Evolutionary conservation across 2,113 vertebrate genomes (phyloP).

Genomic region (Nanger granti): DNA sequence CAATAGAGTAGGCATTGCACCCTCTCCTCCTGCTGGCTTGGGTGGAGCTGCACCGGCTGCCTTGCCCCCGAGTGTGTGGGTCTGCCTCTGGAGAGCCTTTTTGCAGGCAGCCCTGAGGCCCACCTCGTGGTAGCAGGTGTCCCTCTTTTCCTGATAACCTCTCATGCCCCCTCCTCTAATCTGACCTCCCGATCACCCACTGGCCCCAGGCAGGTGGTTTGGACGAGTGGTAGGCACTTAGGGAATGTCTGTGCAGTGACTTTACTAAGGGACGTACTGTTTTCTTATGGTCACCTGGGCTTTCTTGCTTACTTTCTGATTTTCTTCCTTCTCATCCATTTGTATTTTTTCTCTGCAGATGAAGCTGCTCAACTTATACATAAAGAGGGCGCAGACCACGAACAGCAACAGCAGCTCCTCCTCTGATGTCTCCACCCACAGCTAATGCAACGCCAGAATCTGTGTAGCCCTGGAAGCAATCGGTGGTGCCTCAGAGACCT

Average conservation of each 20-base stretch:
- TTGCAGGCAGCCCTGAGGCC: not conserved
- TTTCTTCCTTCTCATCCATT: not conserved
- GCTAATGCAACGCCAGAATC: slow-evolving; percentile 81
- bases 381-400: slow-evolving; percentile 95
- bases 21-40: too few species aligned
- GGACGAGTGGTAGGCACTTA: not conserved
- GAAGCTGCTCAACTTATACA: slow-evolving; percentile 97
- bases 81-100: accelerated
- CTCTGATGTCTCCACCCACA: slow-evolving; percentile 96
- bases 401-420: slow-evolving; percentile 98
- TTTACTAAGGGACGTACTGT: not conserved
- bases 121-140: accelerated
- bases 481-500: slow-evolving; percentile 78
- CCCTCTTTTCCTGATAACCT: too few species aligned
- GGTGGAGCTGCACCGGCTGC: accelerated
- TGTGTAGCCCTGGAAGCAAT: slow-evolving; percentile 74
- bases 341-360: slow-evolving; percentile 81
- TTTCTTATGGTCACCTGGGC: not conserved
- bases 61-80: not conserved
- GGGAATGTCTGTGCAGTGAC: not conserved
- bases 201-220: not conserved
- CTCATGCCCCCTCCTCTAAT: not conserved
- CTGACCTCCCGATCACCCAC: not conserved
- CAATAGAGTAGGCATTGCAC: accelerated
- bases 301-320: not conserved